Conservation (phyloP, 2,113 vertebrate species). For the Apodemus speciosus region DNA sequence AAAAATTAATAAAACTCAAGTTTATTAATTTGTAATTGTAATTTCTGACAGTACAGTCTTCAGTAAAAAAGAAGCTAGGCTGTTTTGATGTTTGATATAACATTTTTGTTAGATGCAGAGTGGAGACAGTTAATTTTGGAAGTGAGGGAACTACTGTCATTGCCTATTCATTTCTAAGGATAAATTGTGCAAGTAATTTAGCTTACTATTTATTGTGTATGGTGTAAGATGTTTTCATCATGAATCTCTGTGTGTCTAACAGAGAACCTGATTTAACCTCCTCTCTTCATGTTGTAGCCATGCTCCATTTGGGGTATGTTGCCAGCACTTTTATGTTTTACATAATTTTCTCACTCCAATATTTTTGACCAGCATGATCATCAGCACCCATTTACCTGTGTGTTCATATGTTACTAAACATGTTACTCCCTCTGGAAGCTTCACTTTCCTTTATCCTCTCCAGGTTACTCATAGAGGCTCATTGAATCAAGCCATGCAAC, state of each 20-base stretch:
- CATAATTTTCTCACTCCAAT: background rate
- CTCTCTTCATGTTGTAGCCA: background rate
- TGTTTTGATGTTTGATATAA: background rate
- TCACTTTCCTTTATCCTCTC: background rate
- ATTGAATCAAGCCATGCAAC: background rate
- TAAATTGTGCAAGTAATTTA: background rate
- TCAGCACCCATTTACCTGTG: background rate
- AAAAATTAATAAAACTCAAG: too few relatives aligned
- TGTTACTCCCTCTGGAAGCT: background rate
- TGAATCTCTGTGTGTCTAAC: background rate
- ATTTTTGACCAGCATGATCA: background rate
- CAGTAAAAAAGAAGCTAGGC: background rate
- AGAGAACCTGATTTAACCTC: background rate
- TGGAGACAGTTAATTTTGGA: background rate
- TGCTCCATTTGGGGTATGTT: background rate
- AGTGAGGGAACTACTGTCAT: background rate
- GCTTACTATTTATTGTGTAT: background rate
- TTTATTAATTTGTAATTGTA: background rate
- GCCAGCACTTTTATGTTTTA: background rate
- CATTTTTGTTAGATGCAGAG: background rate
- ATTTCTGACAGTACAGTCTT: slow-evolving; percentile 14
- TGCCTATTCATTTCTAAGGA: background rate
- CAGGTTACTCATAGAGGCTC: background rate
- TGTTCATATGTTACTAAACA: background rate
- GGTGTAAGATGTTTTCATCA: background rate